A percentile compares a stretch with the other conserved stretches of the same genome.
Evolutionary conservation across 2,113 vertebrate genomes (phyloP).

Genomic region (Plotosus lineatus): DNA sequence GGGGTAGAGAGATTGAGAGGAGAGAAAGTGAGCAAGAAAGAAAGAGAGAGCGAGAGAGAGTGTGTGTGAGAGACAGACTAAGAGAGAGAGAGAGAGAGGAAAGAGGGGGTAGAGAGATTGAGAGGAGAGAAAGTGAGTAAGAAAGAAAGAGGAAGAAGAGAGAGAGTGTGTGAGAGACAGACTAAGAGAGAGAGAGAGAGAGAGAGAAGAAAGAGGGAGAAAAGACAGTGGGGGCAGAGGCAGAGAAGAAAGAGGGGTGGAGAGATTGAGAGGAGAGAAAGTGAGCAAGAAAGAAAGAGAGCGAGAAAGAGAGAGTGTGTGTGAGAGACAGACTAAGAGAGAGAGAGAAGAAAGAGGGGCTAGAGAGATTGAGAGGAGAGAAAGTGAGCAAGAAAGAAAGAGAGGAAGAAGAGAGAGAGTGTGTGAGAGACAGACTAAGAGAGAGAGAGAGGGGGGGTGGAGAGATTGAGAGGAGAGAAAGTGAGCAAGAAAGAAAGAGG

Average conservation of each 20-base stretch:
- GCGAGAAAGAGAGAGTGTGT: background rate
- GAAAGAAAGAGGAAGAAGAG: background rate
- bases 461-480: too few relatives aligned
- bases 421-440: background rate
- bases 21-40: background rate
- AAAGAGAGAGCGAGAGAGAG: background rate
- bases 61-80: too few relatives aligned
- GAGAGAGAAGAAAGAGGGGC: background rate
- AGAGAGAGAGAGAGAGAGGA: background rate
- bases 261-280: background rate
- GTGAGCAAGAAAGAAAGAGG: background rate
- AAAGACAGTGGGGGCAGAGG: background rate
- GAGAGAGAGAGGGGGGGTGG: too few relatives aligned
- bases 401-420: background rate
- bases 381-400: background rate
- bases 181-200: background rate
- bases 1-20: too few relatives aligned
- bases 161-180: background rate
- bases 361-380: slow-evolving; percentile 4
- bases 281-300: too few relatives aligned
- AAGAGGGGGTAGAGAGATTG: too few relatives aligned
- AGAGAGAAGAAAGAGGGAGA: background rate
- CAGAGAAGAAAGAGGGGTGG: background rate
- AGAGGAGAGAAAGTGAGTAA: background rate
- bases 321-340: background rate